Evolutionary conservation across 2,888 invertebrate species (phyloP), one percentile per base, ranked within the genome.

Genomic region (Epistrophe grossulariae): DNA sequence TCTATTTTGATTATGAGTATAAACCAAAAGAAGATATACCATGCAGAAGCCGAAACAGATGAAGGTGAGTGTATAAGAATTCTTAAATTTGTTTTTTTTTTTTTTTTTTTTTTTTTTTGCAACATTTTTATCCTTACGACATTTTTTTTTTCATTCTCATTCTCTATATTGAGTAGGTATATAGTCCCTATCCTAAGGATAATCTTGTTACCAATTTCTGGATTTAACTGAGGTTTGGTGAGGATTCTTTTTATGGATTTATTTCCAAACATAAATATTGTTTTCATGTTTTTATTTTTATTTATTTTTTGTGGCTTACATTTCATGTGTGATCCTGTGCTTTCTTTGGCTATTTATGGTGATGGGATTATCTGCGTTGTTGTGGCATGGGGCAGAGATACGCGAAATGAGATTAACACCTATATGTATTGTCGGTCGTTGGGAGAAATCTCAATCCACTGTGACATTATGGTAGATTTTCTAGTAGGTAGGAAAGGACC

Each of bases 361-460:
- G 81, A 85, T 85, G 70, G 81, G 85, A 85, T 85, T 85, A 81
- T 70, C 73, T 72, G 55, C 24, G 57, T 72, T 77, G 19, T 72
- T 60, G 84, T 55, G n/a, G 35, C 17, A 43, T 10, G 40, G 45
- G 40, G 45, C 40, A 52, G 50, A 85, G 62, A 84, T 59, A 81
- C 81, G 81, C 81, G 81, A 85, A 85, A 85, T 79, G 31, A 70
- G 85, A 85, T 85, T 85, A 85, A 78, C 85, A 85, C 85, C 85
- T 85, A 70, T 57, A 15, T 24, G n/a, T 45, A 15, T 43, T 3
- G 24, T 24, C 24, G 24, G 24, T 45, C n/a, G n/a, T n/a, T 9
- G 72, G 48, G 55, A 50, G 73, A 55, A 77, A 17, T 55, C 77
- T 62, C 55, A 78, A 77, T 70, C 55, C 55, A 70, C 45, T 84